Conservation (phyloP, 2,113 vertebrate species). For the Gymnorhina tibicen region DNA sequence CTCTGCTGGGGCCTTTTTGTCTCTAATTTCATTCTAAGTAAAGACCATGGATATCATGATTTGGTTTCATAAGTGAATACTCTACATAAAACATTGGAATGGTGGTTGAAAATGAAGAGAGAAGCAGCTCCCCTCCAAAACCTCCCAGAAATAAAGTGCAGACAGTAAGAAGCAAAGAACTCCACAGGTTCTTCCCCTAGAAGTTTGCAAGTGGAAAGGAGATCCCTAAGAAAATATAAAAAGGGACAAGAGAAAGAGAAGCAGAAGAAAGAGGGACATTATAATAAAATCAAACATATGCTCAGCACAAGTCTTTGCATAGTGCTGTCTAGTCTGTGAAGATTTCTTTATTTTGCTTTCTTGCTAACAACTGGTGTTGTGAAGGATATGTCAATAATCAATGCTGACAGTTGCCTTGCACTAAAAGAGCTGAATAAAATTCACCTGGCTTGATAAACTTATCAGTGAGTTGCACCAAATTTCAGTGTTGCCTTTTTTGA, state of each 20-base stretch:
- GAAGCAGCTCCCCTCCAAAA: neutral
- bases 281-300: neutral
- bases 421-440: neutral
- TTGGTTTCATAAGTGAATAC: neutral
- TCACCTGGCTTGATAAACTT: neutral
- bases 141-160: neutral
- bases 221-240: neutral
- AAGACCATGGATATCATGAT: neutral
- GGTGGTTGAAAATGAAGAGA: neutral
- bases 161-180: neutral
- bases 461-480: neutral
- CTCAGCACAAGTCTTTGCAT: neutral
- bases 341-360: neutral
- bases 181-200: neutral
- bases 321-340: neutral
- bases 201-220: neutral
- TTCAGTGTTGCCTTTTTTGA: neutral
- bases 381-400: neutral
- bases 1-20: neutral
- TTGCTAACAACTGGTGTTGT: neutral
- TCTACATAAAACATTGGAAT: neutral
- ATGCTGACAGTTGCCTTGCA: neutral
- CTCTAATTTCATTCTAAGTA: neutral
- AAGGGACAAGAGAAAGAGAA: neutral
- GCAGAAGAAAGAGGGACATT: neutral